A percentile compares a stretch with the other conserved stretches of the same genome.
These are phyloP conservation scores for Temnothorax unifasciatus DNA, from an alignment of 2,888 invertebrate genomes.

Conservation along the genomic window DNA sequence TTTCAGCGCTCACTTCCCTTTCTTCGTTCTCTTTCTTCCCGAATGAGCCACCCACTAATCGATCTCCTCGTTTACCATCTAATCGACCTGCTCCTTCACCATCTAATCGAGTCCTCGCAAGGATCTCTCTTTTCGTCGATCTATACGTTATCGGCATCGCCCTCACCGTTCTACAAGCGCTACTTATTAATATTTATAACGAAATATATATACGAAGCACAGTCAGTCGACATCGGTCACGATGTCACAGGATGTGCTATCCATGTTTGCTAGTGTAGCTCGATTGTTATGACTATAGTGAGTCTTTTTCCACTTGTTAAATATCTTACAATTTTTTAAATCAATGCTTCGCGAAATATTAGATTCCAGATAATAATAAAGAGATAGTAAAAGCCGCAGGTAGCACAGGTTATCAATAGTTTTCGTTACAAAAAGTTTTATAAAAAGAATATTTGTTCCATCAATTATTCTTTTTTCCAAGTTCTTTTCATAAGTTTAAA, in stretches of 20 bases:
- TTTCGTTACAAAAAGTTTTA: neutral
- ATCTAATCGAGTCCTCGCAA: constrained; percentile 12
- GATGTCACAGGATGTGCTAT: neutral
- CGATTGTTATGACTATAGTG: neutral
- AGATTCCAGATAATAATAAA: neutral
- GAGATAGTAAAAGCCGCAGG: neutral
- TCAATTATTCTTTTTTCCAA: neutral
- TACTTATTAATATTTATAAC: constrained; percentile 23
- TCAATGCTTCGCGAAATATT: neutral
- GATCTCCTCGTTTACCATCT: constrained; percentile 52
- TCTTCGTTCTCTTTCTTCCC: constrained; percentile 29
- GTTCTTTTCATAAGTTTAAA: neutral
- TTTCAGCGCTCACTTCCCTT: constrained; percentile 62
- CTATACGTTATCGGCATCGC: neutral
- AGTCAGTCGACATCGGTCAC: neutral
- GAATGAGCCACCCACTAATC: constrained; percentile 68
- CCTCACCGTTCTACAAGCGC: neutral
- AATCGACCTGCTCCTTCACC: constrained; percentile 60
- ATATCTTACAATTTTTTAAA: neutral
- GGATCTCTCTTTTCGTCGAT: neutral
- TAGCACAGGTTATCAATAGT: neutral
- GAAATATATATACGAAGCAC: neutral
- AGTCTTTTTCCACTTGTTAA: neutral
- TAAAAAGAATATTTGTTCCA: neutral
- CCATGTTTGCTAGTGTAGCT: neutral